Evolutionary conservation across 1,140 invertebrate genomes (phyloP), one percentile per base, ranked within the genome.

Genomic region (Drosophila miranda): DNA sequence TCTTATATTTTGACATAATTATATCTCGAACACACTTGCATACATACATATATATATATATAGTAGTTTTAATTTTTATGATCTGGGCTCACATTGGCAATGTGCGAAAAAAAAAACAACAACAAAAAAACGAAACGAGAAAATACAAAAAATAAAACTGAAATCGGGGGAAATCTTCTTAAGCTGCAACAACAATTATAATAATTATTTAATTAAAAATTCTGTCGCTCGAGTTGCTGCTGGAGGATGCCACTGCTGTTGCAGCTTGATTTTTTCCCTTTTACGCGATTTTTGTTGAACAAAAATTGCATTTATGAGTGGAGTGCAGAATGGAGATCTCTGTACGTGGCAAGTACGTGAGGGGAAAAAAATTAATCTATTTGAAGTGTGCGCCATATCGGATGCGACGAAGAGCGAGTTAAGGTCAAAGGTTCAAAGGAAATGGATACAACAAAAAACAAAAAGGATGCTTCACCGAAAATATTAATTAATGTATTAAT

Each of bases 191-290:
- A 83, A 82, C 80, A 83, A 84, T 83, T 83, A 84, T 68, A 72
- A 82, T 82, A 82, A 83, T 83, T 84, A 83, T 84, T 83, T 83
- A 78, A 83, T 83, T 83, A 83, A 83, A 83, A 83, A 83, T 71
- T 49, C 69, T 74, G 69, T 64, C 70, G 70, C 69, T 64, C 44
- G 62, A 68, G 62, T 55, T 54, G 43, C 1, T 42, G 43, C 59
- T 55, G 34, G 34, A 38, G 34, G 34, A 38, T 19, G 43, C 52
- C 38, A 19, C 45, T 51, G 53, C n/a, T n/a, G 62, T 44, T 67
- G 16, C 62, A 16, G 53, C 62, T 59, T 68, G 62, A 64, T 51
- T 57, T 19, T 60, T 45, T 69, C 41, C 53, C 23, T 23, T 75
- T 68, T 30, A 2, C 13, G 52, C 23, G 21, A 58, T 58, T 70